Conservation (phyloP, 2,888 invertebrate species). For the Alviniconcha strummeri region DNA sequence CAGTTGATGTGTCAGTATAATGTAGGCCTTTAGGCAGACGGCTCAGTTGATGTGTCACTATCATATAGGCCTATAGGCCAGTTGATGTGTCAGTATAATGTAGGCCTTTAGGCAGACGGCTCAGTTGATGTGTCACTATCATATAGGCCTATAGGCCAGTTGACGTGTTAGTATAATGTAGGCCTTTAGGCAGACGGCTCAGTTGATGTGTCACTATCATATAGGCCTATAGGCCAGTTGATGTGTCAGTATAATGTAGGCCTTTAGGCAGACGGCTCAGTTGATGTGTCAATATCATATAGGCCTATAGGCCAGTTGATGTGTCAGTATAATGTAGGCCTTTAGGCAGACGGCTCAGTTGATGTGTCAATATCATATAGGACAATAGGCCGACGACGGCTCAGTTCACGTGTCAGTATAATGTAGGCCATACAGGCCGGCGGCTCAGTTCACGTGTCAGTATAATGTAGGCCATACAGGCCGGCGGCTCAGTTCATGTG, state of each 20-base stretch:
- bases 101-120: background rate
- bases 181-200: no score
- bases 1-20: background rate
- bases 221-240: no score
- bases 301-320: background rate
- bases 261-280: no score
- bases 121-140: constrained; percentile 3
- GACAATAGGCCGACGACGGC: no score
- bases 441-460: background rate
- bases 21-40: no score
- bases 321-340: background rate
- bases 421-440: no score
- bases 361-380: background rate
- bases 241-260: no score
- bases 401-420: background rate
- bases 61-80: background rate
- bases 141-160: no score
- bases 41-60: background rate
- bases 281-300: background rate
- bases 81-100: background rate
- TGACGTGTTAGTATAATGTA: no score
- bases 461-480: background rate
- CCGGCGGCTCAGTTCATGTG: background rate
- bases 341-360: background rate
- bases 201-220: no score